phyloP scores from a whole-genome alignment of 2,888 invertebrate species.

The Plemyria rubiginata region DNA sequence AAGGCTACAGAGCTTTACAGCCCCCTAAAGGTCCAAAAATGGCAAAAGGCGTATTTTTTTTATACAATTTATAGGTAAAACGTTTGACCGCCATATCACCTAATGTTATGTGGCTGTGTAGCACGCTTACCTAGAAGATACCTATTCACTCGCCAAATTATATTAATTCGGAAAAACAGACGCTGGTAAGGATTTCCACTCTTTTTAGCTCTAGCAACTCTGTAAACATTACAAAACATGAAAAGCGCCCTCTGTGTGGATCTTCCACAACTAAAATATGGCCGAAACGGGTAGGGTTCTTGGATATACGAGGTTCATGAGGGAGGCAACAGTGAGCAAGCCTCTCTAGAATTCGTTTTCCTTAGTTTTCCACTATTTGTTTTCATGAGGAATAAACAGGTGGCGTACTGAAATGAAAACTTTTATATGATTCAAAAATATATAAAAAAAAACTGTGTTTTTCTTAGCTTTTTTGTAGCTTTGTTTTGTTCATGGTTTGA shows the following conservation, averaged over 20 bases:
- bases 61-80: too few species aligned
- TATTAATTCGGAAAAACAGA: too few species aligned
- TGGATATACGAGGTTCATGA: not conserved
- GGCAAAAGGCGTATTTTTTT: too few species aligned
- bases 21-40: too few species aligned
- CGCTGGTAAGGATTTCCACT: too few species aligned
- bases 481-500: not conserved
- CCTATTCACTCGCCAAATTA: too few species aligned
- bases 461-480: not conserved
- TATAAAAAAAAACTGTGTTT: not conserved
- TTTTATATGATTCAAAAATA: not conserved
- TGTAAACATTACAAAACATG: not conserved
- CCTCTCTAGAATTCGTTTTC: not conserved
- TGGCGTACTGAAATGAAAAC: constrained; percentile 1
- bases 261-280: not conserved
- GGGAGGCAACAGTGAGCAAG: not conserved
- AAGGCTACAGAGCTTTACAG: too few species aligned
- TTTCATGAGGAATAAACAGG: not conserved
- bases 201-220: too few species aligned
- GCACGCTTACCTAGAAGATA: too few species aligned
- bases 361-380: too few species aligned
- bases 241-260: constrained; percentile 13
- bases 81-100: too few species aligned
- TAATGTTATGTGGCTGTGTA: too few species aligned
- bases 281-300: not conserved